Conservation (phyloP, 2,797 vertebrate genomes). For the Syngnathus acus region DNA sequence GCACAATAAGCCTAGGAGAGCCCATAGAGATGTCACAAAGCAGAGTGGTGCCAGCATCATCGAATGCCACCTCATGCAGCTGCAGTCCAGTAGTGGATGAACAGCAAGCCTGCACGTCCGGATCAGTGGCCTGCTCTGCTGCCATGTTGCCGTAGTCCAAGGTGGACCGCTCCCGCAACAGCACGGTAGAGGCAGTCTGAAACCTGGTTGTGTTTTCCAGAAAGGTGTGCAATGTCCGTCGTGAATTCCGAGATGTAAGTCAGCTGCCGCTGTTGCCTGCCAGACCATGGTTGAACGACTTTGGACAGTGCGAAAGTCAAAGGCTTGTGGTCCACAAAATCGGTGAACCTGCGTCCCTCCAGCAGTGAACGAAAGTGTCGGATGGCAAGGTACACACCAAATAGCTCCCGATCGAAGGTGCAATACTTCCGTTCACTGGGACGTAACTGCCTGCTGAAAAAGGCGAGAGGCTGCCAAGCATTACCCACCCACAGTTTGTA, state of each 20-base stretch:
- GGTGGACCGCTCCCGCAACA: background rate
- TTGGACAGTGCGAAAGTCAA: background rate
- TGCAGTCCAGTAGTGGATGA: background rate
- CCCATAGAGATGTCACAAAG: too few species aligned
- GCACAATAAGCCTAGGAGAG: background rate
- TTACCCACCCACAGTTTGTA: background rate
- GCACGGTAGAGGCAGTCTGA: background rate
- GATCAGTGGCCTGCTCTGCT: background rate
- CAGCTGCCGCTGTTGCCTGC: background rate
- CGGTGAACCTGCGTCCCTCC: background rate
- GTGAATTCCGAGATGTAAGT: background rate
- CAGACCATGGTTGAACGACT: background rate
- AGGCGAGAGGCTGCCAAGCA: background rate
- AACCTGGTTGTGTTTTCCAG: background rate
- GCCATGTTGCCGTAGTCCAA: background rate
- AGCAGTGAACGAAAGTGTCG: background rate
- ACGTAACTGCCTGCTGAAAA: too few species aligned
- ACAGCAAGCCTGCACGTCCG: background rate
- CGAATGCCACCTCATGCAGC: background rate
- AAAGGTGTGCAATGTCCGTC: background rate
- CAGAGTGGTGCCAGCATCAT: background rate
- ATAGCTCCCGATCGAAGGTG: background rate
- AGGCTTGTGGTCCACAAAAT: background rate
- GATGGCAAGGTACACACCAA: background rate
- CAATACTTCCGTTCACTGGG: background rate